phyloP scores from a whole-genome alignment of 2,797 vertebrate genomes.

The Forpus xanthops region DNA sequence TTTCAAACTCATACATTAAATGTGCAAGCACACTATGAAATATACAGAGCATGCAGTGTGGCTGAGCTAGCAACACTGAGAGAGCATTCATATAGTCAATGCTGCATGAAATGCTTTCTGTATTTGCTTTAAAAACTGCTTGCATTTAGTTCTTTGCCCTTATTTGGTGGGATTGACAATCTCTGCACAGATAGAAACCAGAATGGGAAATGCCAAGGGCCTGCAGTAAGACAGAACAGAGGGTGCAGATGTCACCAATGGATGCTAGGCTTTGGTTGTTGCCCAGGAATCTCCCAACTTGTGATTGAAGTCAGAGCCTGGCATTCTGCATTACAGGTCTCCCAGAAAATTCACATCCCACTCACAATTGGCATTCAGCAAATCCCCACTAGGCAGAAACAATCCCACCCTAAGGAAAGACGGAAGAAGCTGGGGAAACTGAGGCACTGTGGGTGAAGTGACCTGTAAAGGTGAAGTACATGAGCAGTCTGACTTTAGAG shows the following conservation, averaged over 20 bases:
- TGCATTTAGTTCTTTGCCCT: background rate
- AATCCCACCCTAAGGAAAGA: background rate
- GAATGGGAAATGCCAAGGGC: background rate
- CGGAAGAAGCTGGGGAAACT: background rate
- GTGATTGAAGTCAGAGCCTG: background rate
- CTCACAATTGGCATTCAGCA: background rate
- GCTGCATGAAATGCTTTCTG: background rate
- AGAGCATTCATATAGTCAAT: background rate
- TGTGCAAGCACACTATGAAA: background rate
- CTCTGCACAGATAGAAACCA: background rate
- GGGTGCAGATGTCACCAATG: background rate
- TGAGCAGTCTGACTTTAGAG: background rate
- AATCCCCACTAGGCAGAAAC: background rate
- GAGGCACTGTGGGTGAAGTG: background rate
- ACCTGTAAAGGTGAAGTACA: background rate
- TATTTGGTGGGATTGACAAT: background rate
- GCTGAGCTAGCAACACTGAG: background rate
- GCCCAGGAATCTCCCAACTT: background rate
- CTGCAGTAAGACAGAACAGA: background rate
- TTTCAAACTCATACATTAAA: background rate
- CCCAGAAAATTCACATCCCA: background rate
- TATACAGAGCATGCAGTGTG: background rate
- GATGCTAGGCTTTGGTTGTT: background rate
- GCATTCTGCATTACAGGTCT: background rate
- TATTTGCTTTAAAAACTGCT: conserved; percentile 1